Evolutionary conservation across 2,113 vertebrate genomes (phyloP).

Genomic region (Saguinus midas): DNA sequence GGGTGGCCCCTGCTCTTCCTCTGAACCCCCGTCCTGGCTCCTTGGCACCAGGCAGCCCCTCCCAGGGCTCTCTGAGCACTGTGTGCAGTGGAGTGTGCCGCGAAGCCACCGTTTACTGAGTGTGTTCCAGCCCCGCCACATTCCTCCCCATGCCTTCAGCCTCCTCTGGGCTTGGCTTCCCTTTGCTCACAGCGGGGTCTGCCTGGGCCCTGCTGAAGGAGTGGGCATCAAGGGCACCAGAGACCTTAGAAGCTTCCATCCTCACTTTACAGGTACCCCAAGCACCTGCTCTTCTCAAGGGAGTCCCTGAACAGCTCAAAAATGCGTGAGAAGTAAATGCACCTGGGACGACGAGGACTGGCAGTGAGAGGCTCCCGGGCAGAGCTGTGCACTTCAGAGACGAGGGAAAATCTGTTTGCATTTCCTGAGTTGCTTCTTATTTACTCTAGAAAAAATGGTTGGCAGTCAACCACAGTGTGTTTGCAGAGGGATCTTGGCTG

Average conservation of each 20-base stretch:
- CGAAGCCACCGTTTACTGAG: fast-evolving
- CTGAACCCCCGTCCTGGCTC: too few species aligned
- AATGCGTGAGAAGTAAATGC: fast-evolving
- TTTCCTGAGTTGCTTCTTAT: conserved; percentile 69
- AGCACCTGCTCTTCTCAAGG: not conserved
- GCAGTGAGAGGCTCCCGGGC: not conserved
- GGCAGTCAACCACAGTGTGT: conserved; percentile 72
- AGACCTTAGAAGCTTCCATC: not conserved
- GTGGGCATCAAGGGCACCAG: not conserved
- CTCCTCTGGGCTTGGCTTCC: fast-evolving
- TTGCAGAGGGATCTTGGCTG: conserved; percentile 78
- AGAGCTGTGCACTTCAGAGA: fast-evolving
- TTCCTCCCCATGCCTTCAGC: too few species aligned
- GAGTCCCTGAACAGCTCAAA: not conserved
- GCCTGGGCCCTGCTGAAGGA: not conserved
- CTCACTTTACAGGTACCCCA: not conserved
- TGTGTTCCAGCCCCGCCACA: fast-evolving
- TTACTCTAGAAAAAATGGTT: conserved; percentile 78
- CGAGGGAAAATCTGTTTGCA: conserved; percentile 44
- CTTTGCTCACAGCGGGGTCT: not conserved
- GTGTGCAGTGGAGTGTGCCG: fast-evolving
- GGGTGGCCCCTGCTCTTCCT: not conserved
- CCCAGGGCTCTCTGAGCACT: not conserved
- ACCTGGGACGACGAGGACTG: fast-evolving
- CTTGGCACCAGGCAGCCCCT: not conserved